A percentile compares a stretch with the other conserved stretches of the same genome.
These are phyloP conservation scores for Sebastes ruberrimus DNA, from an alignment of 2,797 vertebrate genomes.

Conservation along the genomic window DNA sequence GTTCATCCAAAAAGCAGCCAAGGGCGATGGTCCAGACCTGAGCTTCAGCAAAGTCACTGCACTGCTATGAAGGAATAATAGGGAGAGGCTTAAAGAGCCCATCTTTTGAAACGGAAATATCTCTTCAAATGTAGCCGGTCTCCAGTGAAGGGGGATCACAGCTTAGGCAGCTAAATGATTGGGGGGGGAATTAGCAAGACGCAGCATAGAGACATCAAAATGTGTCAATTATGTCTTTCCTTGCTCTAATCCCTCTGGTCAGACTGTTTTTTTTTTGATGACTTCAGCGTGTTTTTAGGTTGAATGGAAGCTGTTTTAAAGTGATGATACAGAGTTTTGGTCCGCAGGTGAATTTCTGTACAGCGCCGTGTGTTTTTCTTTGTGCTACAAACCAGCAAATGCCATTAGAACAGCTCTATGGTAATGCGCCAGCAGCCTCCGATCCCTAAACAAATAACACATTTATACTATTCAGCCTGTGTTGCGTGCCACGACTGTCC, in stretches of 20 bases:
- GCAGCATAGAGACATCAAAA: constrained; percentile 69
- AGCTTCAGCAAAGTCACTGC: constrained; percentile 73
- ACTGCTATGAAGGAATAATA: constrained; percentile 69
- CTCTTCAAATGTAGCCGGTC: constrained; percentile 65
- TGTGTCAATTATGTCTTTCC: constrained; percentile 70
- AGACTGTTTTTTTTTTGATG: constrained; percentile 55
- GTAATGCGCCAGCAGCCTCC: constrained; percentile 67
- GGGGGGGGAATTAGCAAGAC: constrained; percentile 66
- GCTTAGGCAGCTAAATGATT: constrained; percentile 68
- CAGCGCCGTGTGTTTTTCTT: constrained; percentile 24
- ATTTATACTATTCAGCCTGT: constrained; percentile 73
- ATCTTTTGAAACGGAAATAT: constrained; percentile 67
- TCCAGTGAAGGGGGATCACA: constrained; percentile 68
- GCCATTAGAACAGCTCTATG: constrained; percentile 58
- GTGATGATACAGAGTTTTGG: constrained; percentile 54
- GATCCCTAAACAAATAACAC: constrained; percentile 76
- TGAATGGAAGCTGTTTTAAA: constrained; percentile 56
- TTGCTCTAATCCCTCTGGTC: constrained; percentile 59
- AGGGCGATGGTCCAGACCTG: constrained; percentile 78
- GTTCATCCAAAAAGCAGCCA: constrained; percentile 81
- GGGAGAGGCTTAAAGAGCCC: constrained; percentile 58
- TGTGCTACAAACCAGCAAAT: constrained; percentile 47
- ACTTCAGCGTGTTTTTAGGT: constrained; percentile 56
- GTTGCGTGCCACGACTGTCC: constrained; percentile 63
- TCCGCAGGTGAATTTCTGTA: constrained; percentile 60